Base-by-base conservation (phyloP, 2,888 invertebrate species). In the Drosophila tanythrix region DNA sequence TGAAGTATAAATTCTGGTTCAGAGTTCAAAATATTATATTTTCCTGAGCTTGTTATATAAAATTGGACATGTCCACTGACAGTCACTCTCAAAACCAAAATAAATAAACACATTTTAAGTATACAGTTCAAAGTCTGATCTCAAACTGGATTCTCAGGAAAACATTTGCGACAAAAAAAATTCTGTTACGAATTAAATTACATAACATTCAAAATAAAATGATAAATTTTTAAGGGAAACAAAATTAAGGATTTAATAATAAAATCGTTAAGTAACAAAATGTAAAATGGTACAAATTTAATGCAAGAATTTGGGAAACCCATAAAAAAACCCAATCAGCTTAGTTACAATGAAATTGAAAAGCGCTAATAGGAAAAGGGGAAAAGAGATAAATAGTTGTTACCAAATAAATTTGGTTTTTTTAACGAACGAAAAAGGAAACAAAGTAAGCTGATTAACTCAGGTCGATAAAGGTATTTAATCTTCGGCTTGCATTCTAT, bases 1-100 rank as follows among this genome's bases (percentile, higher is more conserved):
- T 1, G 2, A 7, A 25, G 15, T 15, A 7, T 8, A 46, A 15
- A 3, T 25, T 21, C 3, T 13, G 6, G 0, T 7, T 21, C 0
- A 43, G 13, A 3, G 21, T 13, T 3, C 1, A 13, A 46, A n/a
- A 21, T 21, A 13, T 21, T 21, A 13, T 43, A 13, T 43, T 10
- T 43, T 21, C 1, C 21, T 6, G 13, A 13, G 43, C 21, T 1
- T 43, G 11, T 11, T 5, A 43, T 43, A 11, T 43, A 5, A 43
- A n/a, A 38, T 38, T 38, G 3, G 38, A 38, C 18, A 38, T 38
- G 18, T 8, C 8, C 18, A 0, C 31, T 31, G 10, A 10, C 33
- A 33, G n/a, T 8, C 8, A n/a, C 8, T 38, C 8, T 38, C 8
- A 0, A 38, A n/a, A n/a, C n/a, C 8, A n/a, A 21, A 21, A 6